Evolutionary conservation across 2,113 vertebrate genomes (phyloP), one percentile per base, ranked within the genome.

Genomic region (Carassius auratus): DNA sequence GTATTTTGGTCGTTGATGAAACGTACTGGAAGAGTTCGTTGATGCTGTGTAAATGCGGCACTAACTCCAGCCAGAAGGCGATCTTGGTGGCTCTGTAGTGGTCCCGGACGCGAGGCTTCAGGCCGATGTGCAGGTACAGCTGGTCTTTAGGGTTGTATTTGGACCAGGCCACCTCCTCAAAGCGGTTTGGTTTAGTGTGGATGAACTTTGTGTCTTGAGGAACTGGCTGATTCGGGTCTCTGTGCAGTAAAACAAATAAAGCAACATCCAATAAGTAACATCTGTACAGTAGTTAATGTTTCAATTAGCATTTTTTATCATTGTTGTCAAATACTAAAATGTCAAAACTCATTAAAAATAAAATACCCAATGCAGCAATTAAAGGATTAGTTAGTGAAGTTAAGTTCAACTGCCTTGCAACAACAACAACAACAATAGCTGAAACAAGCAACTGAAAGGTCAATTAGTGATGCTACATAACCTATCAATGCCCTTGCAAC

Each of bases 181-280:
- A 99, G 17, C 98, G 97, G 88, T 99, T 99, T 0, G 98, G 98
- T 86, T 98, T 98, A 0, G 98, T 99, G 91, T 99, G 98, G 89
- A 98, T 98, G 91, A 99, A 99, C 90, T 98, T 99, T 82, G 98
- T 99, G 30, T 99, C 98, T 88, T 99, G 98, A 1, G 98, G 98
- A 62, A 99, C 97, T 0, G 98, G 98, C 78, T 97, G 97, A 82
- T 99, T 99, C 4, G 98, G 98, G 88, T 99, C 97, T 19, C 98
- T 99, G 38, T 45, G 38, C 38, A 42, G 68, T 26, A 84, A 52
- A 68, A 66, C 45, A 84, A 19, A 83, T 78, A 83, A 83, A 10
- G 10, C 52, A 30, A 30, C 30, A 23, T 61, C 73, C 55, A 21
- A 68, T 61, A 30, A 68, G 21, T 33, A 59, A 59, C 57, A n/a